phyloP scores from a whole-genome alignment of 2,113 vertebrate species.

The Rhinoptilus africanus region DNA sequence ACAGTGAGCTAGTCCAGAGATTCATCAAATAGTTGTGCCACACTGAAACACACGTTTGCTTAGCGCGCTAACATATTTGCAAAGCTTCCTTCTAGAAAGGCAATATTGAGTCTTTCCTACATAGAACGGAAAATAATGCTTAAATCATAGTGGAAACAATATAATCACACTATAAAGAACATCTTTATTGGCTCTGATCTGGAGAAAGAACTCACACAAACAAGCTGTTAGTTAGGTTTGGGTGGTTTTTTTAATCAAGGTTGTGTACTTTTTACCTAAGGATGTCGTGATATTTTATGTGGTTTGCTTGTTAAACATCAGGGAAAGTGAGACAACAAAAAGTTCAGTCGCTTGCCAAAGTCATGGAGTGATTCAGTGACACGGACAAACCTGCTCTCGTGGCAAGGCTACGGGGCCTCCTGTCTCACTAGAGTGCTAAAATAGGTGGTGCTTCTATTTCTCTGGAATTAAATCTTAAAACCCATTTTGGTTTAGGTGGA shows the following conservation, averaged over 20 bases:
- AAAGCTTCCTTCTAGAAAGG: background rate
- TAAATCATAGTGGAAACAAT: background rate
- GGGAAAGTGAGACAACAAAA: background rate
- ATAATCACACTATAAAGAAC: background rate
- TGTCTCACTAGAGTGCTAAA: background rate
- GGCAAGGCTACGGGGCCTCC: background rate
- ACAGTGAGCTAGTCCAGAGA: background rate
- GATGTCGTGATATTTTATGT: background rate
- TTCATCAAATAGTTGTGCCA: background rate
- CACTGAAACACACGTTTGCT: background rate
- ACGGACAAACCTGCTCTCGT: background rate
- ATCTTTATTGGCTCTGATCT: background rate
- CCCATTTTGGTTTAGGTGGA: background rate
- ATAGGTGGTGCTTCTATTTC: background rate
- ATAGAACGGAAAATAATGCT: background rate
- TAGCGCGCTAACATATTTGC: background rate
- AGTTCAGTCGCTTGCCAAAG: background rate
- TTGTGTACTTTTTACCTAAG: background rate
- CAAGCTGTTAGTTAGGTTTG: background rate
- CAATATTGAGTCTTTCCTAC: background rate
- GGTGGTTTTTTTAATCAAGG: background rate
- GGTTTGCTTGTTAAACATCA: background rate
- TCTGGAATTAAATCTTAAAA: background rate
- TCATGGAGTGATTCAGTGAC: background rate
- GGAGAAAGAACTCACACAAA: background rate